Base-by-base conservation (phyloP, 2,888 invertebrate genomes). In the Tenthredo scrophulariae region DNA sequence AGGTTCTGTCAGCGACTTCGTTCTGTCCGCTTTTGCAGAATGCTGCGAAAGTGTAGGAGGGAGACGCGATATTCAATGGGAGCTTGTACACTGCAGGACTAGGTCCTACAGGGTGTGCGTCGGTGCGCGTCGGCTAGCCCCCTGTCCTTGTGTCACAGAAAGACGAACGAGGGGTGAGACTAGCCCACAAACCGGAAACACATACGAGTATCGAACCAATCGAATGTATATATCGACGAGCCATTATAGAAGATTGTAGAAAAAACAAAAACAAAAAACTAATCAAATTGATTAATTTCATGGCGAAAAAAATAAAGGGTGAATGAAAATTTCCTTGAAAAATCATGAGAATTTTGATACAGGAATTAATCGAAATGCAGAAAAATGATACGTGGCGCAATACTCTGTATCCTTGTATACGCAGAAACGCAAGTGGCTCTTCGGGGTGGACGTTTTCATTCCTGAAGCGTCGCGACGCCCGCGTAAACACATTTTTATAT, bases 401-500 rank as follows among this genome's bases (percentile, higher is more conserved):
- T 62, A 26, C 13, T 62, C 9, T 10, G 26, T 22, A 13, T 62
- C 13, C 0, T 10, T 62, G 7, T 54, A 54, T n/a, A 54, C 33
- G 26, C 1, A 33, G 18, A 15, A 26, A 6, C 62, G 67, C 74
- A 10, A 77, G 46, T 77, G 77, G 33, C n/a, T 86, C 85, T 86
- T 86, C 86, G 80, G 85, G 87, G 85, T 85, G 86, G 88, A 88
- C 88, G 88, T 91, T 91, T 89, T 86, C 88, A 90, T 91, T 89
- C 89, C 87, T 79, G 50, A 85, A 88, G 87, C 86, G 87, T 88
- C 84, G 86, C 86, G 84, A 87, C 85, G 88, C 87, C 86, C 89
- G 90, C 90, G 89, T 92, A 91, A 91, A 90, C 91, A 91, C 91
- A 91, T 91, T 91, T 92, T 91, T 91, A 92, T 91, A 91, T 90